Evolutionary conservation across 2,888 invertebrate genomes (phyloP).

Genomic region (Endomychus coccineus): DNA sequence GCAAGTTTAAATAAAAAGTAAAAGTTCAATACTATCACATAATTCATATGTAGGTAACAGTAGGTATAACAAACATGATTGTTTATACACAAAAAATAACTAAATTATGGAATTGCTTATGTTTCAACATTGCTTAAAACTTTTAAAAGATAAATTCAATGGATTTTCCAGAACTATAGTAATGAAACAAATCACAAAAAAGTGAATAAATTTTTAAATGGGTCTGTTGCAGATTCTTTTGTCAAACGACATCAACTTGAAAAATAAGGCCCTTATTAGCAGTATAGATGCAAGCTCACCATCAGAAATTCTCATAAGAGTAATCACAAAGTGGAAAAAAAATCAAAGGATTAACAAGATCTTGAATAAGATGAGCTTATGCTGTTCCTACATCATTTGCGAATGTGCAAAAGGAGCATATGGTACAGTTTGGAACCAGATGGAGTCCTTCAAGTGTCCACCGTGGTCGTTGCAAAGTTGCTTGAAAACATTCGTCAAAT

Average conservation of each 20-base stretch:
- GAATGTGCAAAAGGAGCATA: conserved; percentile 53
- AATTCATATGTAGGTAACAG: no score
- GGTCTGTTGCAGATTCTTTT: conserved; percentile 52
- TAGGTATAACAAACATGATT: no score
- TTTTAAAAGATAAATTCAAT: no score
- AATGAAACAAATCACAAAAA: no score
- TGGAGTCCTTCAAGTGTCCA: conserved; percentile 46
- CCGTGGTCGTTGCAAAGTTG: conserved; percentile 52
- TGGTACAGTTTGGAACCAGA: conserved; percentile 48
- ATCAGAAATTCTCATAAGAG: conserved; percentile 28
- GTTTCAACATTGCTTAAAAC: no score
- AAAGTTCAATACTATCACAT: no score
- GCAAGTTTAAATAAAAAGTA: no score
- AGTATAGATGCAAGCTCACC: conserved; percentile 37
- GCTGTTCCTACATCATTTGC: conserved; percentile 39
- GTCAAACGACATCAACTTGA: conserved; percentile 53
- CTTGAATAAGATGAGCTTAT: conserved; percentile 26
- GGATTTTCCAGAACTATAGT: no score
- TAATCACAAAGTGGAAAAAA: conserved; percentile 7
- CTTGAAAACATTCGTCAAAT: conserved; percentile 49
- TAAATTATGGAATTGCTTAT: no score
- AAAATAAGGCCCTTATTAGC: conserved; percentile 51
- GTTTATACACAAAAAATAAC: no score
- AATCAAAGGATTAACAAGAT: conserved; percentile 26
- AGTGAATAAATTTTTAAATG: no score